Percentiles rank a stretch among this genome's conserved stretches.
Evolutionary conservation across 1,140 invertebrate genomes (phyloP).

Genomic region (Leptoteleia sp.): DNA sequence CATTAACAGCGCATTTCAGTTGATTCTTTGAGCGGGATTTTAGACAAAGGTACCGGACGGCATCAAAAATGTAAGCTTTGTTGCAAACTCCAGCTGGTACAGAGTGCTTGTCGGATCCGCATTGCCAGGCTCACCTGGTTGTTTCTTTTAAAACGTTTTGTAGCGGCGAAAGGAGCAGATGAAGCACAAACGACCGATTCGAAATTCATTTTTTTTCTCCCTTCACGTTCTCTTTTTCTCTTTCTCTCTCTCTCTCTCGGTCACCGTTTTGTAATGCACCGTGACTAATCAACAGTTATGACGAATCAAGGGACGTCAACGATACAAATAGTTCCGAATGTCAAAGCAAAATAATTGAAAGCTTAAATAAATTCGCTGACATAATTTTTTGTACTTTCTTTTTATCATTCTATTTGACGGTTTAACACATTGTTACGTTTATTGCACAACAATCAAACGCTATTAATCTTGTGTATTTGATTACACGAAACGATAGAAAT

Average conservation of each 20-base stretch:
- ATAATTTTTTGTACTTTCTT: constrained; percentile 1
- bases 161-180: constrained; percentile 57
- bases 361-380: constrained; percentile 10
- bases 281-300: constrained; percentile 52
- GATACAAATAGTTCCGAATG: constrained; percentile 16
- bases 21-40: constrained; percentile 28
- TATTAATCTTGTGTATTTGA: too few relatives aligned
- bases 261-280: constrained; percentile 17
- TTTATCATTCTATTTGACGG: background rate
- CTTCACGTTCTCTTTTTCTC: too few relatives aligned
- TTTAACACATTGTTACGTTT: too few relatives aligned
- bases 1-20: background rate
- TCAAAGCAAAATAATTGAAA: constrained; percentile 37
- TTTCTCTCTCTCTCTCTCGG: background rate
- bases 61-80: constrained; percentile 59
- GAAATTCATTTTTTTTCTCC: constrained; percentile 36
- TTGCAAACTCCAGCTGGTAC: constrained; percentile 63
- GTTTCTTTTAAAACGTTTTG: constrained; percentile 58
- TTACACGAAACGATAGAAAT: too few relatives aligned
- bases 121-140: constrained; percentile 57
- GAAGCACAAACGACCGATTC: constrained; percentile 46
- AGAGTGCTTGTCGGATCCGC: constrained; percentile 36
- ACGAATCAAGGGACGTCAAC: constrained; percentile 26
- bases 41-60: constrained; percentile 44
- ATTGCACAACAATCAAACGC: too few relatives aligned